Conservation (phyloP, 2,888 invertebrate species). For the Calliscelio sp. region DNA sequence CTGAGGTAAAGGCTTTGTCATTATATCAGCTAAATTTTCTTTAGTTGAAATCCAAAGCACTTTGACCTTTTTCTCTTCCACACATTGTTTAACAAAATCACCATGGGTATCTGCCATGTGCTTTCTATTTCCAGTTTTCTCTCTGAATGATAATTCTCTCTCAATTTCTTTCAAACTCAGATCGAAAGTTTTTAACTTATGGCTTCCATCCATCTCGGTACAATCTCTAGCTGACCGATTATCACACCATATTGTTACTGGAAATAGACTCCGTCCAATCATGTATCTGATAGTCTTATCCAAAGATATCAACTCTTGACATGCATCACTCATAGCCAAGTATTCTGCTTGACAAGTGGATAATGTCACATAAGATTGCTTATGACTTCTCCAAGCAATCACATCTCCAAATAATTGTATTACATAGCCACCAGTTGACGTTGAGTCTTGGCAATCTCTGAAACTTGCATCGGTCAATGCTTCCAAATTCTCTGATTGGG, state of each 20-base stretch:
- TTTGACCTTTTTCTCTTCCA: constrained; percentile 67
- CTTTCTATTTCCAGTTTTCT: constrained; percentile 63
- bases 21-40: constrained; percentile 68
- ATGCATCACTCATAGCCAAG: constrained; percentile 37
- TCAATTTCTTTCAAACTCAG: constrained; percentile 44
- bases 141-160: constrained; percentile 54
- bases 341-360: constrained; percentile 62
- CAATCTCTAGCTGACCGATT: constrained; percentile 46
- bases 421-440: constrained; percentile 59
- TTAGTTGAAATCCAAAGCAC: constrained; percentile 68
- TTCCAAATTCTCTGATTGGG: constrained; percentile 54
- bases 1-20: constrained; percentile 50
- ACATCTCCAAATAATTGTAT: constrained; percentile 66
- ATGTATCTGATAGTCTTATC: constrained; percentile 65
- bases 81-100: constrained; percentile 73
- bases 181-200: constrained; percentile 68
- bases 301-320: constrained; percentile 70
- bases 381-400: constrained; percentile 64
- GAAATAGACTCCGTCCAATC: constrained; percentile 54
- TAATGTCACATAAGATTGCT: constrained; percentile 33
- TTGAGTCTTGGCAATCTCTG: constrained; percentile 66
- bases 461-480: constrained; percentile 74
- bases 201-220: constrained; percentile 68
- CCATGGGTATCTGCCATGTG: constrained; percentile 72
- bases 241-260: constrained; percentile 56